Evolutionary conservation across 2,888 invertebrate species (phyloP).

Genomic region (Deilephila elpenor): DNA sequence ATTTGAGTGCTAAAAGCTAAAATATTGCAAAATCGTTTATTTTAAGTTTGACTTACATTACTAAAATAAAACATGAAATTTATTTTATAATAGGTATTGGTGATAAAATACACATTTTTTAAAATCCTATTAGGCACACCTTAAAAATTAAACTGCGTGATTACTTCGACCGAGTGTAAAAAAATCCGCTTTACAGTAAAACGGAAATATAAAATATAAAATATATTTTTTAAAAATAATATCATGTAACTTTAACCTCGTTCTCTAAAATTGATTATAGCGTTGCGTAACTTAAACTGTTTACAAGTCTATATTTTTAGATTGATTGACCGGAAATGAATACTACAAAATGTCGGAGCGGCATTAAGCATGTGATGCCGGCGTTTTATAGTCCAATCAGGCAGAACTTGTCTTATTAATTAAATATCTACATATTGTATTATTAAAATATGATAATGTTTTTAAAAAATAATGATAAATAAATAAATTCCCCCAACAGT

Average conservation of each 20-base stretch:
- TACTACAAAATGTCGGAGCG: conserved; percentile 35
- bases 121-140: neutral
- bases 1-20: too few species aligned
- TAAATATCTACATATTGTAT: conserved; percentile 4
- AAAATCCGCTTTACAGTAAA: neutral
- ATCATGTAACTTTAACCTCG: conserved; percentile 7
- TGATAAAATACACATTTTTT: neutral
- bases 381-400: neutral
- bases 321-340: conserved; percentile 51
- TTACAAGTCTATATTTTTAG: conserved; percentile 30
- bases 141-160: neutral
- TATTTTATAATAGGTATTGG: too few species aligned
- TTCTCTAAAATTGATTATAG: neutral
- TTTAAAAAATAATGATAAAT: too few species aligned
- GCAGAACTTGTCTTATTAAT: neutral
- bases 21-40: too few species aligned
- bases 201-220: neutral
- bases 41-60: too few species aligned
- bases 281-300: neutral
- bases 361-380: neutral
- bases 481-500: too few species aligned
- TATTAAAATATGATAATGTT: neutral
- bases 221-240: neutral
- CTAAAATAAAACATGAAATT: too few species aligned
- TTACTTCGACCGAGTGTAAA: neutral